These are phyloP conservation scores for Plestiodon gilberti DNA, from an alignment of 2,113 vertebrate genomes.

Conservation along the genomic window DNA sequence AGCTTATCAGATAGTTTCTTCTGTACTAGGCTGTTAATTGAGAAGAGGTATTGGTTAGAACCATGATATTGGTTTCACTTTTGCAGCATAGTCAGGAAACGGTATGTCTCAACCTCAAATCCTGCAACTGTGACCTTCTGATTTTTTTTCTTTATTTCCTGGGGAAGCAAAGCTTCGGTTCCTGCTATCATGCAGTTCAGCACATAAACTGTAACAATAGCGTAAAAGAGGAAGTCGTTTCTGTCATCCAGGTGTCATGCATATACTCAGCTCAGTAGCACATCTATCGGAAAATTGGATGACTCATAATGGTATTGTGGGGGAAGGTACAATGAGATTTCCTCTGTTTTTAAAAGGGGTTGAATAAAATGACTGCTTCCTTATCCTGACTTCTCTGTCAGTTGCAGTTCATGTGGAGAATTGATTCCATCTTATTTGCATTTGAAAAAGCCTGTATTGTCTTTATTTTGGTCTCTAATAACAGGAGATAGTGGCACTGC, in stretches of 20 bases:
- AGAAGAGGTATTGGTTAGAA: neutral
- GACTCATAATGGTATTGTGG: constrained; percentile 40
- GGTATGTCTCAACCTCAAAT: neutral
- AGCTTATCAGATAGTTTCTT: neutral
- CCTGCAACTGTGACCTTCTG: constrained; percentile 12
- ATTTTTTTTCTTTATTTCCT: constrained; percentile 35
- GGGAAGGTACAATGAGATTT: constrained; percentile 48
- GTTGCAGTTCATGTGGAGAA: neutral
- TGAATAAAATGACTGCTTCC: constrained; percentile 13
- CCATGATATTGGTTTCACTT: neutral
- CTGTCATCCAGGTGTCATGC: constrained; percentile 44
- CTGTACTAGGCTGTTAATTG: neutral
- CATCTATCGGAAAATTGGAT: constrained; percentile 55
- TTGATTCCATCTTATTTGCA: constrained; percentile 8
- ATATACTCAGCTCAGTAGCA: constrained; percentile 17
- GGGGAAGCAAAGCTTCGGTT: constrained; percentile 46
- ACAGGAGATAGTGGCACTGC: neutral
- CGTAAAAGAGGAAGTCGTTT: constrained; percentile 69
- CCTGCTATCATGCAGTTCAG: constrained; percentile 33
- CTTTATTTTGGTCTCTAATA: neutral
- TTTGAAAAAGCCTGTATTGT: neutral
- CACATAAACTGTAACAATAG: constrained; percentile 44
- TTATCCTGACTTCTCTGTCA: neutral
- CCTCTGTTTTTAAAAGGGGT: constrained; percentile 26
- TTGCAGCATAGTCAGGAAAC: constrained; percentile 19